Conservation (phyloP, 37 sponge, comb jelly and placozoan species). For the Cladorhizidae sp. region DNA sequence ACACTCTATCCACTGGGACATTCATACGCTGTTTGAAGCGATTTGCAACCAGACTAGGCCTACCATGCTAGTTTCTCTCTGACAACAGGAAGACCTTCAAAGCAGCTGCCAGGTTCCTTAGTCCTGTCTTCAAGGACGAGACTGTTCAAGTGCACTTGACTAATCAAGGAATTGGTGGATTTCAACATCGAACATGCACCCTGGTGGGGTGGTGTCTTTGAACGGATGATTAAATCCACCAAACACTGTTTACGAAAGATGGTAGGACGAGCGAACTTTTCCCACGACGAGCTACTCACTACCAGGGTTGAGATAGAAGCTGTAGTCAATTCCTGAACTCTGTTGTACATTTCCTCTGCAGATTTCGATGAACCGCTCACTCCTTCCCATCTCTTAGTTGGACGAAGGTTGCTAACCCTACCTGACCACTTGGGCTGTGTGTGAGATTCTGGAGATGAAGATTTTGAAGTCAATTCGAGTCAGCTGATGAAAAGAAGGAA, state of each 20-base stretch:
- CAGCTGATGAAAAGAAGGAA: neutral
- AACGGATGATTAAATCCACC: slow-evolving; percentile 23
- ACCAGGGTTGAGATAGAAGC: slow-evolving; percentile 16
- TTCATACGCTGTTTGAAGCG: slow-evolving; percentile 23
- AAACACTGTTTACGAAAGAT: slow-evolving; percentile 52
- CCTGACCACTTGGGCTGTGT: neutral
- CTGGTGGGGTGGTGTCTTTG: slow-evolving; percentile 66
- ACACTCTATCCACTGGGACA: slow-evolving; percentile 17
- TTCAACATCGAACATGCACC: slow-evolving; percentile 36
- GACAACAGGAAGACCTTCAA: slow-evolving; percentile 35
- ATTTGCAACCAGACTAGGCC: slow-evolving; percentile 19
- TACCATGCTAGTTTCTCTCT: slow-evolving; percentile 6
- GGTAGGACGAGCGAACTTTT: slow-evolving; percentile 29
- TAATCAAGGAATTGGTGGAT: slow-evolving; percentile 5
- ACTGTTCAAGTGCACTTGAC: slow-evolving; percentile 15
- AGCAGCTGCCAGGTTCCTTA: too few species aligned
- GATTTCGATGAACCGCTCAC: slow-evolving; percentile 37
- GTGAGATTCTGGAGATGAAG: neutral
- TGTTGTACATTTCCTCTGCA: slow-evolving; percentile 30
- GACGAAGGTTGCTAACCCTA: too few species aligned
- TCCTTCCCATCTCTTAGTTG: slow-evolving; percentile 30
- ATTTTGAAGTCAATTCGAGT: slow-evolving; percentile 6
- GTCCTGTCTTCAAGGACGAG: neutral
- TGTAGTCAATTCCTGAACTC: slow-evolving; percentile 16
- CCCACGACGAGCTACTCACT: slow-evolving; percentile 43